Evolutionary conservation across 2,797 vertebrate genomes (phyloP), one percentile per base, ranked within the genome.

Genomic region (Clarias fuscus): DNA sequence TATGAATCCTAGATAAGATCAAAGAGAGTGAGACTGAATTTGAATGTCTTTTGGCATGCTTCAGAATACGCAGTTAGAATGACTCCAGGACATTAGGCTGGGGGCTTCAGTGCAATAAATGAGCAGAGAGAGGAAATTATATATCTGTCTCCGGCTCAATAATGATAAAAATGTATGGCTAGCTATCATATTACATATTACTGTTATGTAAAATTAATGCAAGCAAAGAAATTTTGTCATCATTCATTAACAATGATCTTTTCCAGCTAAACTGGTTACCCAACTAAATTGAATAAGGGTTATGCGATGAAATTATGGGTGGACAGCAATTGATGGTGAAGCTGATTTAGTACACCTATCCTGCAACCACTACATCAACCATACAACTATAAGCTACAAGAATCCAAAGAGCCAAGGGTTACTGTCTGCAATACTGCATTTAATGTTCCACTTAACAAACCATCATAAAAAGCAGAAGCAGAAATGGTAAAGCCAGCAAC

Each of bases 171-270:
- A 87, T 85, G 87, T 86, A 90, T 89, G 90, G 90, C 86, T 86
- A 86, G 72, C 87, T 84, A 90, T 88, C 85, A 68, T 79, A 77
- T 85, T 83, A 88, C 84, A 88, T 88, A 90, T 90, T 88, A 87
- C 87, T 68, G 82, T 71, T 84, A 90, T 89, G 90, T 88, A 88
- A 90, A 90, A 90, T 90, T 88, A 90, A 90, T 89, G 88, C 67
- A 79, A 73, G 90, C 88, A 86, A 88, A 89, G 88, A 88, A 86
- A 89, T 89, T 86, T 78, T 88, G 90, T 88, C 90, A 90, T 88
- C 84, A 87, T 88, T 88, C 88, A 90, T 90, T 90, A 90, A 88
- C 87, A 87, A 77, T 90, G 90, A 89, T 90, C 90, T 90, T 89
- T 90, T 89, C 88, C 88, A 71, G 84, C 90, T 89, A 90, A 90